Base-by-base conservation (phyloP, 2,888 invertebrate species). In the Galerucella pusilla region DNA sequence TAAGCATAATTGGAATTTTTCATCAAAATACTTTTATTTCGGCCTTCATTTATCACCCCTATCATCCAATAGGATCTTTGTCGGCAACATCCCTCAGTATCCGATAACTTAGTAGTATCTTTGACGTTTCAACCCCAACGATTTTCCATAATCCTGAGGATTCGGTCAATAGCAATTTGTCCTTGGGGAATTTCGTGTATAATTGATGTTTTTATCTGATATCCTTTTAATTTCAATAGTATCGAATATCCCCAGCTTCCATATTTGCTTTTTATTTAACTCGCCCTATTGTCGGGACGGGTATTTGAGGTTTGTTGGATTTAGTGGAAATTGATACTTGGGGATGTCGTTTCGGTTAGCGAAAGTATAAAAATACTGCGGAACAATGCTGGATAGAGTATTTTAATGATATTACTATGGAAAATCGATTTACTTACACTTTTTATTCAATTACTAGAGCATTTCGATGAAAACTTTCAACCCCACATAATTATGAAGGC, bases 161-260 rank as follows among this genome's bases (percentile, higher is more conserved):
- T 85, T 84, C 81, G 80, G 83, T 81, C 82, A 85, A 85, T 85
- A 85, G 84, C 85, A 85, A 85, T 85, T 85, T 85, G 85, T 85
- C 85, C 83, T 80, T 77, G 77, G 84, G 84, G 83, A 83, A 73
- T 64, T 69, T 64, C 70, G 70, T 70, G 79, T 81, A 84, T 84
- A 84, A 84, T 84, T 84, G 84, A 83, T 83, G 80, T 83, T 83
- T 70, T 83, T 83, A 84, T 84, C 85, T 81, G 75, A 79, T 81
- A 75, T 74, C 75, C 78, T 68, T 80, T 80, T 79, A 79, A 81
- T 80, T 80, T 80, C 74, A 70, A 74, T 66, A 60, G 60, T 70
- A 74, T 74, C 74, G 61, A 64, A 74, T 74, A 65, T 70, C 74
- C 49, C 70, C 60, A 63, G 46, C 64, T 20, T 12, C 20, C 54